Evolutionary conservation across 1,140 invertebrate species (phyloP), one percentile per base, ranked within the genome.

Genomic region (Cataglyphis hispanica): DNA sequence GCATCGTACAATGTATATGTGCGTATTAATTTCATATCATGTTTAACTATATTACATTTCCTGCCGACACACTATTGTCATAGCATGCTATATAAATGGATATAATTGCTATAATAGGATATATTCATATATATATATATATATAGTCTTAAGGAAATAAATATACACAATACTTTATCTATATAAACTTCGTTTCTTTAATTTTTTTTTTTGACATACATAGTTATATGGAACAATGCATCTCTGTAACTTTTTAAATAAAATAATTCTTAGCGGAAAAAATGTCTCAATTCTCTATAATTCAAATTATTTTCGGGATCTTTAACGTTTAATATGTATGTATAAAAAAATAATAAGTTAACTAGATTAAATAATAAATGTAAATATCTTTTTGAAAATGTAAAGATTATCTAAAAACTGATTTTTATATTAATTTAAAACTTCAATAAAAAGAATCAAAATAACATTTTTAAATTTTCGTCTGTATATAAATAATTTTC

Each of bases 161-260:
- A 86, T 13, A 74, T 27, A 86, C 6, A 27, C 27, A 37, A 58
- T 86, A 81, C 86, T 70, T 81, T 64, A 75, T 50, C 72, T 85
- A 66, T 78, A 50, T 50, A 66, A 85, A 7, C 16, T n/a, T 70
- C 22, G 11, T 16, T 78, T 37, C 53, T 86, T 86, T 77, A 60
- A 70, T 86, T 74, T 2, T 72, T 63, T 85, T 69, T 67, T 56
- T 22, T n/a, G n/a, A n/a, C n/a, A n/a, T n/a, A 40, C 53, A 56
- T 16, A 27, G 27, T 40, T 80, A 25, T 67, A 13, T 77, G 27
- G 56, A 63, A 74, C 16, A n/a, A 5, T 50, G 27, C 25, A 66
- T 66, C 19, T 67, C 43, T 78, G 74, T 77, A 63, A 31, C 58
- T 66, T 78, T 67, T 53, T 40, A 37, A 78, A 78, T 78, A 78